phyloP scores from a whole-genome alignment of 53 echinoderm and acorn worm genomes.

The Apostichopus leukothele region DNA sequence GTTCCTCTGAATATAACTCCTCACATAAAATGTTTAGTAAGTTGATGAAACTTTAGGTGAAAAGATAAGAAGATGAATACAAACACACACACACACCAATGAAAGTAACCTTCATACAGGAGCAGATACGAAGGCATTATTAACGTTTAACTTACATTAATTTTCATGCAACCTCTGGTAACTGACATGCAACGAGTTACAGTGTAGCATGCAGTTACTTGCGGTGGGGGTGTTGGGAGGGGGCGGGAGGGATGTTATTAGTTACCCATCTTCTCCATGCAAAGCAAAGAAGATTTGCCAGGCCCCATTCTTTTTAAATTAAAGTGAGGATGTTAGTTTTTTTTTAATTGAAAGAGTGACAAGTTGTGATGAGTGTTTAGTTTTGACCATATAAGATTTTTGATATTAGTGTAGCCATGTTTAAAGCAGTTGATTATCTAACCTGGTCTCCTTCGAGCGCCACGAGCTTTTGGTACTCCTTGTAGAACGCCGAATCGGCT shows the following conservation, averaged over 20 bases:
- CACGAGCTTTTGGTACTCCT: constrained; percentile 78
- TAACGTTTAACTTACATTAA: too few species aligned
- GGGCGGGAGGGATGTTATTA: background rate
- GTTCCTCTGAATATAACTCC: too few species aligned
- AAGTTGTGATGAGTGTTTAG: background rate
- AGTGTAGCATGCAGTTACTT: background rate
- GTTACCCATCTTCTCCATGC: background rate
- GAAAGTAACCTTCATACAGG: too few species aligned
- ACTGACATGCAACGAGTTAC: too few species aligned
- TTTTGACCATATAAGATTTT: background rate
- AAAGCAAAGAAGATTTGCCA: background rate
- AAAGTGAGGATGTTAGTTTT: background rate
- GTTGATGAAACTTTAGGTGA: too few species aligned
- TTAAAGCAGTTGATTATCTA: constrained; percentile 9
- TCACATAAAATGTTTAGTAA: too few species aligned
- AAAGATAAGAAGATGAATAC: too few species aligned
- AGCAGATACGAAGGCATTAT: too few species aligned
- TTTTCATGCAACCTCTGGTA: too few species aligned
- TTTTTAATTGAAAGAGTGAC: background rate
- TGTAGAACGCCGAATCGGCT: constrained; percentile 52
- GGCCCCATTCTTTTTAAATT: background rate
- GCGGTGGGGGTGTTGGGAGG: background rate
- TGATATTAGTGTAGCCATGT: constrained; percentile 11
- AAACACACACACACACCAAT: too few species aligned
- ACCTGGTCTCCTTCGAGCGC: constrained; percentile 39